Conservation (phyloP, 2,888 invertebrate species). For the Automeris io region DNA sequence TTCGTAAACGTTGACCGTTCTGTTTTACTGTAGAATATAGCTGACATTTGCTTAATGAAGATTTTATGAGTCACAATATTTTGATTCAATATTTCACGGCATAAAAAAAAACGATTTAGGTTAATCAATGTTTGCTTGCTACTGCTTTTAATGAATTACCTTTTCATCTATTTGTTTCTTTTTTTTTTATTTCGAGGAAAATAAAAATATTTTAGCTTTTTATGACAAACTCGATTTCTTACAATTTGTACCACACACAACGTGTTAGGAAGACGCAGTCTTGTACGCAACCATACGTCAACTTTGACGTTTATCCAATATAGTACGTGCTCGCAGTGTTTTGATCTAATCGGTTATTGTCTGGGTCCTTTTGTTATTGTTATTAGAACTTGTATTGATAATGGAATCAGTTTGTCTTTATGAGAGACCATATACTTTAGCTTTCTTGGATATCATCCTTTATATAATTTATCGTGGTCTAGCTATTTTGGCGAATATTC, state of each 20-base stretch:
- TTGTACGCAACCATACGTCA: conserved; percentile 56
- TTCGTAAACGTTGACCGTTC: too few relatives aligned
- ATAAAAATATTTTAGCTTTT: too few relatives aligned
- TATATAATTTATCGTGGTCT: neutral
- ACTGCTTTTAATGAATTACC: neutral
- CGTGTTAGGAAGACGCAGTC: conserved; percentile 31
- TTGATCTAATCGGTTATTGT: conserved; percentile 37
- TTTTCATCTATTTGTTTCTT: neutral
- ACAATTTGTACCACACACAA: conserved; percentile 19
- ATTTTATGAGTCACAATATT: too few relatives aligned
- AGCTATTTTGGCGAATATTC: neutral
- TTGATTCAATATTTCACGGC: too few relatives aligned
- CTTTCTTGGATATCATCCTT: neutral
- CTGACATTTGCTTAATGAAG: too few relatives aligned
- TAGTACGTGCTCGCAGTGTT: conserved; percentile 53
- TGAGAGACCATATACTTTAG: neutral
- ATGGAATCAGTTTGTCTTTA: neutral
- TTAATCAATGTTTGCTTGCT: neutral
- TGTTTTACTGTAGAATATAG: too few relatives aligned
- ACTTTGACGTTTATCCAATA: conserved; percentile 70
- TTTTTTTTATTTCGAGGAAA: neutral
- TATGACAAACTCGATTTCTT: too few relatives aligned
- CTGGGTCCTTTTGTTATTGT: conserved; percentile 5
- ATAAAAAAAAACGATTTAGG: neutral
- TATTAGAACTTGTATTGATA: conserved; percentile 9